Evolutionary conservation across 2,888 invertebrate species (phyloP).

Genomic region (Synanthedon vespiformis): DNA sequence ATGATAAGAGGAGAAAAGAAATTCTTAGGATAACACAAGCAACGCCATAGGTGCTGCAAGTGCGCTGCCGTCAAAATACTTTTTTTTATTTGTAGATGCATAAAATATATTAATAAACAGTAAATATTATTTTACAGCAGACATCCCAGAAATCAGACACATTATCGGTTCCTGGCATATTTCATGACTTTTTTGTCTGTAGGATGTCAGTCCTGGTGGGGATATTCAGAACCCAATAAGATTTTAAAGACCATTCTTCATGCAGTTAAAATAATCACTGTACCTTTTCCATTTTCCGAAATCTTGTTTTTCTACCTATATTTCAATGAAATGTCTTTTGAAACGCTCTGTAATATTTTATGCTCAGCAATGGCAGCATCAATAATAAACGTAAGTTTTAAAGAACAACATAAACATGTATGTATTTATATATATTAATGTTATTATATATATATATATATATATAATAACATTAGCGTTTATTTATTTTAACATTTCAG

Average conservation of each 20-base stretch:
- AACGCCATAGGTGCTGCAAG: too few species aligned
- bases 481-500: not conserved
- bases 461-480: too few species aligned
- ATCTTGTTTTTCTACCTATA: constrained; percentile 5
- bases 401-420: too few species aligned
- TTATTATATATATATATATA: too few species aligned
- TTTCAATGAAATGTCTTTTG: constrained; percentile 6
- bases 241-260: constrained; percentile 1
- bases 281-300: constrained; percentile 4
- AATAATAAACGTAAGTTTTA: constrained; percentile 6
- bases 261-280: not conserved
- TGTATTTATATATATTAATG: too few species aligned
- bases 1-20: too few species aligned
- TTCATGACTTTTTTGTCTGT: constrained; percentile 2
- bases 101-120: too few species aligned
- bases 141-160: constrained; percentile 4
- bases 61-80: too few species aligned
- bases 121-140: constrained; percentile 5
- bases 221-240: constrained; percentile 6
- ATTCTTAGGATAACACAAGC: too few species aligned
- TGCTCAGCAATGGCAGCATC: constrained; percentile 3
- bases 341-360: constrained; percentile 4
- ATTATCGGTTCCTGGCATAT: constrained; percentile 5
- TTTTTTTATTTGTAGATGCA: too few species aligned
- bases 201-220: constrained; percentile 8